phyloP scores from a whole-genome alignment of 64 coral and sea anemone species.

The Actinia tenebrosa region DNA sequence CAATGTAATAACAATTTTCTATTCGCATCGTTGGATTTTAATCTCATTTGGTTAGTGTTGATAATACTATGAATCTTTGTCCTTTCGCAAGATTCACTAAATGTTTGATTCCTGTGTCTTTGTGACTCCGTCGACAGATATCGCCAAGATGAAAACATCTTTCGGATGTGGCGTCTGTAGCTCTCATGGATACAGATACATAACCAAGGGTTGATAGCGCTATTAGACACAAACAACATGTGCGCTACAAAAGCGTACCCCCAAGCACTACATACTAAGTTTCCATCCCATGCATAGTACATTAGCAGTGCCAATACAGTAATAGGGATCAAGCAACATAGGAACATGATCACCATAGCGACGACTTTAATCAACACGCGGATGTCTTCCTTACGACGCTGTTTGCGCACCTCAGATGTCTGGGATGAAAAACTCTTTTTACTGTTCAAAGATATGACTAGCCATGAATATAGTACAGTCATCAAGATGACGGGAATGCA shows the following conservation, averaged over 20 bases:
- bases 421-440: neutral
- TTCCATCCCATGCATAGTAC: neutral
- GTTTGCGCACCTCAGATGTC: neutral
- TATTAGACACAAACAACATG: neutral
- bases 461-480: neutral
- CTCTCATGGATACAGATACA: constrained; percentile 5
- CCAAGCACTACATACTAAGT: neutral
- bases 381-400: constrained; percentile 15
- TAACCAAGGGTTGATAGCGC: constrained; percentile 17
- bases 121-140: neutral
- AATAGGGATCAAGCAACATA: neutral
- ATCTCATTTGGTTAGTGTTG: neutral
- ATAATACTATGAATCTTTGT: neutral
- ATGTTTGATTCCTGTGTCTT: neutral
- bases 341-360: neutral
- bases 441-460: neutral
- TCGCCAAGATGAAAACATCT: neutral
- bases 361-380: neutral
- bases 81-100: neutral
- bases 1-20: too few species aligned
- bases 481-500: neutral
- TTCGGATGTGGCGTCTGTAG: neutral
- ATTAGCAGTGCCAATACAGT: neutral
- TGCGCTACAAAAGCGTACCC: neutral
- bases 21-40: neutral